These are phyloP conservation scores for Acanthosepion lycidas DNA, from an alignment of 2,888 invertebrate genomes.

Conservation along the genomic window DNA sequence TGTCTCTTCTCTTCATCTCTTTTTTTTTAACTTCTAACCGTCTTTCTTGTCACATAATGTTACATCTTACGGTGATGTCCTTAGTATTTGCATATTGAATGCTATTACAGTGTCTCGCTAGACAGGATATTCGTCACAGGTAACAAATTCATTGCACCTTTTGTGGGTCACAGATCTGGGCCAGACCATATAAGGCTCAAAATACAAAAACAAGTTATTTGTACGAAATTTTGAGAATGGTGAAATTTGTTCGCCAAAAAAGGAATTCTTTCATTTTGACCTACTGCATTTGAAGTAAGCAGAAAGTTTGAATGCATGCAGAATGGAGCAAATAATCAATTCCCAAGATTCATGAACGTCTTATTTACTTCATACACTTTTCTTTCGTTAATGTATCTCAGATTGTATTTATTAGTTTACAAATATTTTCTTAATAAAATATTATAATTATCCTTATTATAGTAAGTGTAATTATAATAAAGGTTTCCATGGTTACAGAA, in stretches of 20 bases:
- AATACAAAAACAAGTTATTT: background rate
- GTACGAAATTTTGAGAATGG: background rate
- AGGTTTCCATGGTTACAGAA: too few species aligned
- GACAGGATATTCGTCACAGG: constrained; percentile 33
- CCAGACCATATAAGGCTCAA: background rate
- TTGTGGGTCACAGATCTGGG: background rate
- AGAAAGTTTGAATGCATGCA: background rate
- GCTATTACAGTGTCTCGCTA: background rate
- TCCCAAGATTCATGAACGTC: background rate
- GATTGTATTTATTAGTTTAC: background rate
- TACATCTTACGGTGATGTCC: background rate
- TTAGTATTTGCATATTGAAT: constrained; percentile 8
- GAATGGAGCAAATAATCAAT: too few species aligned
- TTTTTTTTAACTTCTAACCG: background rate
- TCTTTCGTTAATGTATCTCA: background rate
- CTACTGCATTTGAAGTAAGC: background rate
- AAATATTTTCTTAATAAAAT: background rate
- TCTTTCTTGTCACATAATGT: background rate
- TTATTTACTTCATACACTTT: background rate
- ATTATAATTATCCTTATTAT: background rate
- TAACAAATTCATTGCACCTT: background rate
- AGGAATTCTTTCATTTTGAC: constrained; percentile 33
- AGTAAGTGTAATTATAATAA: background rate
- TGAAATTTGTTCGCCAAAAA: background rate
- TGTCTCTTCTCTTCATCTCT: background rate